Evolutionary conservation across 2,113 vertebrate genomes (phyloP).

Genomic region (Nestor notabilis): DNA sequence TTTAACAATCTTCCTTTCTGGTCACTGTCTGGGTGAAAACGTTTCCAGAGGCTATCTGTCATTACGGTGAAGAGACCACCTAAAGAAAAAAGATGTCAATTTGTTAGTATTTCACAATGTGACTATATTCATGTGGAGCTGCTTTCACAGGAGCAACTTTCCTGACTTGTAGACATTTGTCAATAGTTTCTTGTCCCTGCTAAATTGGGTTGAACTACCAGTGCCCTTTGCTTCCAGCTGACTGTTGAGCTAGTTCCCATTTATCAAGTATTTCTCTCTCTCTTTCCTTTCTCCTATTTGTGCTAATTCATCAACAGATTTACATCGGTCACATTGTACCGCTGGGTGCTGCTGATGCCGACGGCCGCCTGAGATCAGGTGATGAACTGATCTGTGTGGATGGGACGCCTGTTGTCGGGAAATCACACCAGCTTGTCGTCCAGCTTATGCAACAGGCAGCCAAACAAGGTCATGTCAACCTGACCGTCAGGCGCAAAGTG

Average conservation of each 20-base stretch:
- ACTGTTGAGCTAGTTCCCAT: neutral
- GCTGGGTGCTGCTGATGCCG: slow-evolving; percentile 93
- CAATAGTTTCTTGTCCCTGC: neutral
- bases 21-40: neutral
- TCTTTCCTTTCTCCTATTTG: neutral
- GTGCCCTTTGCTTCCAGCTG: neutral
- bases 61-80: neutral
- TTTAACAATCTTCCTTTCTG: neutral
- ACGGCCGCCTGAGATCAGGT: slow-evolving; percentile 93
- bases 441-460: slow-evolving; percentile 99
- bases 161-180: neutral
- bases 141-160: neutral
- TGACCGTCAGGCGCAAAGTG: slow-evolving; percentile 95
- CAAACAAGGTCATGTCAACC: slow-evolving; percentile 97
- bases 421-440: slow-evolving; percentile 97
- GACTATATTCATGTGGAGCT: neutral
- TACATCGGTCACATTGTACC: slow-evolving; percentile 99
- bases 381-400: slow-evolving; percentile 97
- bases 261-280: neutral
- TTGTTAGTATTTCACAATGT: neutral
- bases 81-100: neutral
- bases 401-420: slow-evolving; percentile 94
- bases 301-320: slow-evolving; percentile 79
- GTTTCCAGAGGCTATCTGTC: neutral
- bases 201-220: neutral